phyloP scores from a whole-genome alignment of 2,113 vertebrate species.

The Narcine bancroftii region DNA sequence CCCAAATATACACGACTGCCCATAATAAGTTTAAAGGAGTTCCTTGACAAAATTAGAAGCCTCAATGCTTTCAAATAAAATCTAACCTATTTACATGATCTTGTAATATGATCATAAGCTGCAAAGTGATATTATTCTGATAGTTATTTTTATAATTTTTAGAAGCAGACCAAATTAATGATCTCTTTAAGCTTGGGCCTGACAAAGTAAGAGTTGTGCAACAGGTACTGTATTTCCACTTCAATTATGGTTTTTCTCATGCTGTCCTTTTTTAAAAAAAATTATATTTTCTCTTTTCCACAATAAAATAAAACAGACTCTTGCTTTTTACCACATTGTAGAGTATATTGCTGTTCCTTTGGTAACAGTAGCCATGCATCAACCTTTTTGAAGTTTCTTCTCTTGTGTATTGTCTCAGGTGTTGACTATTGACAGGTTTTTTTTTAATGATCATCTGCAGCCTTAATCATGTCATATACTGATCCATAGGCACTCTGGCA shows the following conservation, averaged over 20 bases:
- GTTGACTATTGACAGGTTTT: background rate
- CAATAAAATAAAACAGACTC: background rate
- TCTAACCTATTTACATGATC: background rate
- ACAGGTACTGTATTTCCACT: slow-evolving; percentile 58
- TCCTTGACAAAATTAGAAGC: background rate
- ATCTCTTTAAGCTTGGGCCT: slow-evolving; percentile 67
- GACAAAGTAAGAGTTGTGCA: slow-evolving; percentile 73
- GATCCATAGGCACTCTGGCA: no score
- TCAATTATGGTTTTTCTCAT: background rate
- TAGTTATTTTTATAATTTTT: slow-evolving; percentile 39
- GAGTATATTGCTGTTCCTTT: background rate
- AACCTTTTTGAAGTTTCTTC: background rate
- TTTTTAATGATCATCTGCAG: background rate
- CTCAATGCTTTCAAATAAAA: background rate
- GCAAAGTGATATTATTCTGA: background rate
- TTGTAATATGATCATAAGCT: background rate
- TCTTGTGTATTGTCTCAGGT: background rate
- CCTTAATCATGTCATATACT: background rate
- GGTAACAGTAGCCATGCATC: background rate
- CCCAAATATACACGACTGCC: no score
- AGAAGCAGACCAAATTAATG: slow-evolving; percentile 68
- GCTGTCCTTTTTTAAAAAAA: background rate
- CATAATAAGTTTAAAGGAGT: background rate
- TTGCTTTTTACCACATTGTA: background rate
- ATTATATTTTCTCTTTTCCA: background rate